Evolutionary conservation across 2,888 invertebrate species (phyloP).

Genomic region (Epistrophella euchroma): DNA sequence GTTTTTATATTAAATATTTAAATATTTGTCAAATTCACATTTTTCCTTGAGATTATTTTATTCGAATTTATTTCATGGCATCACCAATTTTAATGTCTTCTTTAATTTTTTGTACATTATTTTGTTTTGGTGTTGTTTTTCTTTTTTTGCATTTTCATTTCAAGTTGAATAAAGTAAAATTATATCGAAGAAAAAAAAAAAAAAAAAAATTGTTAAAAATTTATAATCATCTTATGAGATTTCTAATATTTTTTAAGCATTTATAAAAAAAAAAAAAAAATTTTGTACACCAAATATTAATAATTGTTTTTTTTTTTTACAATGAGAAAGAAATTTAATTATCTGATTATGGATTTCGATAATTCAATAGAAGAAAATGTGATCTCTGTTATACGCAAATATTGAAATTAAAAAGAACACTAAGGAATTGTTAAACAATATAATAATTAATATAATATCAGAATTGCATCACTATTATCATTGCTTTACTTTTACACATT

Average conservation of each 20-base stretch:
- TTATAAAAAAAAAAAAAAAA: not conserved
- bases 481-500: constrained; percentile 6
- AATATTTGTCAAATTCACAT: too few species aligned
- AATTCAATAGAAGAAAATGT: constrained; percentile 14
- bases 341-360: not conserved
- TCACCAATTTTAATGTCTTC: too few species aligned
- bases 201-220: not conserved
- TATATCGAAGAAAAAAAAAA: not conserved
- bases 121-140: not conserved
- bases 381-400: constrained; percentile 42
- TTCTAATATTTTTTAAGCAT: not conserved
- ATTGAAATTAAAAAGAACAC: not conserved
- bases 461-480: not conserved
- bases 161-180: not conserved
- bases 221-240: not conserved
- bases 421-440: not conserved
- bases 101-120: too few species aligned
- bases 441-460: not conserved
- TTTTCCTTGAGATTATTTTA: too few species aligned
- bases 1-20: too few species aligned
- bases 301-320: not conserved
- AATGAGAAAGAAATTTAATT: not conserved
- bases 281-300: constrained; percentile 18
- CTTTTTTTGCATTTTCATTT: not conserved
- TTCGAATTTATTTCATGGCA: too few species aligned